A percentile compares a stretch with the other conserved stretches of the same genome.
Evolutionary conservation across 64 coral and sea anemone species (phyloP).

Genomic region (Dendrophyllia cribrosa): DNA sequence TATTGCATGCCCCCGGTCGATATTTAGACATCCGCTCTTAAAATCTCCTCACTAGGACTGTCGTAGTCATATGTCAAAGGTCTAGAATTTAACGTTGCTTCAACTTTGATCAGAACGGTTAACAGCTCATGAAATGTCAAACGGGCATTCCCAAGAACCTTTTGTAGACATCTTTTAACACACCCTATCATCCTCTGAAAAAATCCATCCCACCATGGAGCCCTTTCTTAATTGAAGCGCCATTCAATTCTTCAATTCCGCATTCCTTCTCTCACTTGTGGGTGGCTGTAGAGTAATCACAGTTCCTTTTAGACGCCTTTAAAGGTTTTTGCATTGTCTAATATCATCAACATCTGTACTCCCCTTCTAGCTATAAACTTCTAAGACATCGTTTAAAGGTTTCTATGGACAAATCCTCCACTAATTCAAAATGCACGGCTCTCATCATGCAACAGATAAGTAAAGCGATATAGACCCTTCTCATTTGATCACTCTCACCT

Average conservation of each 20-base stretch:
- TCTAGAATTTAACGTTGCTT: not conserved
- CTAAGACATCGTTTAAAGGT: constrained; percentile 56
- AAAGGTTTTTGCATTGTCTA: constrained; percentile 81
- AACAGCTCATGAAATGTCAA: not conserved
- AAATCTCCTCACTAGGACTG: no score
- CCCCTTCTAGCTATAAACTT: constrained; percentile 71
- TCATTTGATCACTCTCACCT: not conserved
- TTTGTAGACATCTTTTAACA: not conserved
- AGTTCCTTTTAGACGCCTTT: constrained; percentile 59
- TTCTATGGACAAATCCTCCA: constrained; percentile 42
- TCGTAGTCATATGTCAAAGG: not conserved
- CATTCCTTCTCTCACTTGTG: constrained; percentile 10
- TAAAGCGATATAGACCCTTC: constrained; percentile 62
- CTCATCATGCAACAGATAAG: constrained; percentile 12
- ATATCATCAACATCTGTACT: constrained; percentile 48
- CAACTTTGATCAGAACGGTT: not conserved
- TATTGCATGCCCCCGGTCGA: no score
- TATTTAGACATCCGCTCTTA: no score
- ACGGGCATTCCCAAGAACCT: constrained; percentile 12
- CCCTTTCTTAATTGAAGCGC: constrained; percentile 42
- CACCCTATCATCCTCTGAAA: constrained; percentile 1
- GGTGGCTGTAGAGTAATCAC: constrained; percentile 6
- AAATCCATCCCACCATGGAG: constrained; percentile 52
- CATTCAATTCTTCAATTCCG: constrained; percentile 42
- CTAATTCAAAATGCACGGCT: constrained; percentile 66